A percentile compares a stretch with the other conserved stretches of the same genome.
phyloP scores from a whole-genome alignment of 1,140 invertebrate species.

The Bombus superbus region DNA sequence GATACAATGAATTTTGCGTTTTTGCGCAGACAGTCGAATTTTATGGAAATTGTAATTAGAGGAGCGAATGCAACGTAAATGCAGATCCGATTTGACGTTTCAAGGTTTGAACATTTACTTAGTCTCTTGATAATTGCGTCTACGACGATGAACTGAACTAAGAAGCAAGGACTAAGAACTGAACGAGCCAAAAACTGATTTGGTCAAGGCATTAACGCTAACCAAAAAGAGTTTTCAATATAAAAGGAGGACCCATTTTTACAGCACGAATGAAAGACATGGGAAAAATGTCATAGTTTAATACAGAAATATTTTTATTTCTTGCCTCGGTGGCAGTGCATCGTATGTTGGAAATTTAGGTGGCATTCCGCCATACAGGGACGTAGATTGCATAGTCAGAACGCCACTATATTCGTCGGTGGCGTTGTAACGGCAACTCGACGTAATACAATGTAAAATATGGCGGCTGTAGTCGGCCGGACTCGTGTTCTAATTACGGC shows the following conservation, averaged over 20 bases:
- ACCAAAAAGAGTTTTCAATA: too few relatives aligned
- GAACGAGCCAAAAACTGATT: not conserved
- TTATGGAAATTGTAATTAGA: too few relatives aligned
- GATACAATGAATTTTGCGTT: not conserved
- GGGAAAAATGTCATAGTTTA: not conserved
- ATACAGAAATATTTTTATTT: not conserved
- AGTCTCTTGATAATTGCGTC: too few relatives aligned
- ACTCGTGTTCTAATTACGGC: slow-evolving; percentile 65
- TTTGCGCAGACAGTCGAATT: too few relatives aligned
- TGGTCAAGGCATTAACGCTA: too few relatives aligned
- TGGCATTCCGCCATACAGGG: slow-evolving; percentile 32
- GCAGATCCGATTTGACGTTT: too few relatives aligned
- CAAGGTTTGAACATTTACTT: too few relatives aligned
- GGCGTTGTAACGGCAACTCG: slow-evolving; percentile 34
- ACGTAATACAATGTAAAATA: slow-evolving; percentile 69
- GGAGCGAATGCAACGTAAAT: too few relatives aligned
- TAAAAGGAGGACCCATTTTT: too few relatives aligned
- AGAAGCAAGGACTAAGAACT: too few relatives aligned
- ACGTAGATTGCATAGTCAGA: slow-evolving; percentile 30
- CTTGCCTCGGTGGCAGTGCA: not conserved
- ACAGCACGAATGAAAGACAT: too few relatives aligned
- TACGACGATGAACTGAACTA: too few relatives aligned
- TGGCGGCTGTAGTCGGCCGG: slow-evolving; percentile 36
- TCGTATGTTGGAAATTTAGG: slow-evolving; percentile 31
- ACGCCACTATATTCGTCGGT: slow-evolving; percentile 30